Evolutionary conservation across 2,797 vertebrate genomes (phyloP).

Genomic region (Microctenopoma steveboyesi): DNA sequence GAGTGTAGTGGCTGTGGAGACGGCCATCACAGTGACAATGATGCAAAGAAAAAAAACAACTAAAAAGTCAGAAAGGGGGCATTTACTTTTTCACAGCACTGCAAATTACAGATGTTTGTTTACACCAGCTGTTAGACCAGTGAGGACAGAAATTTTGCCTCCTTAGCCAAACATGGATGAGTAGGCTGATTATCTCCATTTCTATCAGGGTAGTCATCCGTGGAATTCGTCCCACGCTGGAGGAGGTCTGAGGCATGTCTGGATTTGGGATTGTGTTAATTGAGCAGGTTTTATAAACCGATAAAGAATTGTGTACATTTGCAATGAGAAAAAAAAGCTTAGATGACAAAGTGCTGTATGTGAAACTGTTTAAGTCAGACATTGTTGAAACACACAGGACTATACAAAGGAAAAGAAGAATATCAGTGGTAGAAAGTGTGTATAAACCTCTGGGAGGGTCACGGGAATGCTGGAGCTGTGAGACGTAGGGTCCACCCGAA

Average conservation of each 20-base stretch:
- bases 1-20: too few relatives aligned
- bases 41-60: too few relatives aligned
- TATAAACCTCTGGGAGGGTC: neutral
- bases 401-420: neutral
- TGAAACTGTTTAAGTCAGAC: neutral
- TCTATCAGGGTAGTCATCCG: constrained; percentile 74
- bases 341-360: neutral
- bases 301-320: constrained; percentile 18
- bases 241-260: constrained; percentile 69
- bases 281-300: constrained; percentile 54
- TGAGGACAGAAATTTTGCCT: constrained; percentile 58
- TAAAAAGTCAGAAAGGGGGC: constrained; percentile 14
- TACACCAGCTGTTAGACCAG: constrained; percentile 50
- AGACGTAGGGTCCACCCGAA: too few relatives aligned
- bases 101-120: constrained; percentile 56
- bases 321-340: neutral
- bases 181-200: constrained; percentile 73
- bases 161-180: constrained; percentile 62
- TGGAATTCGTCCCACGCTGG: constrained; percentile 64
- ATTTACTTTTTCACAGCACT: constrained; percentile 35
- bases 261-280: constrained; percentile 65
- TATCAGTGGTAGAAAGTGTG: neutral
- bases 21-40: too few relatives aligned
- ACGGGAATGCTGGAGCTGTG: too few relatives aligned
- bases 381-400: neutral